These are phyloP conservation scores for Eupristina koningsbergeri DNA, from an alignment of 1,140 invertebrate genomes.

Conservation along the genomic window DNA sequence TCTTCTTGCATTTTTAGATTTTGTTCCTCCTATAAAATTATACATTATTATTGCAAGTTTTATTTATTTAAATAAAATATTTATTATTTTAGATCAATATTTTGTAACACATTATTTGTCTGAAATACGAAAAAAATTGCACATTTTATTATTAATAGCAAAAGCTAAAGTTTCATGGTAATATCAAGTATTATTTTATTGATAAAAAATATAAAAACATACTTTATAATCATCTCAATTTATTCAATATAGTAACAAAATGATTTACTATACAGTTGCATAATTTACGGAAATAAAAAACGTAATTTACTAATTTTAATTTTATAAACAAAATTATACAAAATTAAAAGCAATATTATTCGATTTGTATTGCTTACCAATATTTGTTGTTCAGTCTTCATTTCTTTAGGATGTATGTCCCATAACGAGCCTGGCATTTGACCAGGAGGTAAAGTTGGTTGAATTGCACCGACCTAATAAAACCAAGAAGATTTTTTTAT, in stretches of 20 bases:
- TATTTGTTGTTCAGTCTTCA: constrained; percentile 75
- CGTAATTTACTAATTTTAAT: too few species aligned
- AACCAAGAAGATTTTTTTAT: not conserved
- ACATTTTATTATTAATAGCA: not conserved
- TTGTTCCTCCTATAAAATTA: constrained; percentile 70
- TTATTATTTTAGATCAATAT: too few species aligned
- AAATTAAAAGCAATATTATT: not conserved
- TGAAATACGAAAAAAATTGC: not conserved
- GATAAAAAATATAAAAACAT: not conserved
- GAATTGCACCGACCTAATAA: constrained; percentile 62
- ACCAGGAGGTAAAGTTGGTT: constrained; percentile 65
- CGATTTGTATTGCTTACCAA: constrained; percentile 59
- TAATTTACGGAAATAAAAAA: too few species aligned
- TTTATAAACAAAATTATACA: too few species aligned
- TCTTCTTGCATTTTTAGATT: constrained; percentile 70
- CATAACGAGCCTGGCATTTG: constrained; percentile 68
- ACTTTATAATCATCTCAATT: not conserved
- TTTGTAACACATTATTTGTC: too few species aligned
- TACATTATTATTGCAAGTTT: not conserved
- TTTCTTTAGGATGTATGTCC: constrained; percentile 70
- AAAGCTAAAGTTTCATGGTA: not conserved
- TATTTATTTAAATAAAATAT: too few species aligned
- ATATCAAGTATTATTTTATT: not conserved
- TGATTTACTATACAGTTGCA: too few species aligned
- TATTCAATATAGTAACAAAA: not conserved